These are phyloP conservation scores for Alviniconcha marisindica DNA, from an alignment of 1,140 invertebrate species.

Conservation along the genomic window DNA sequence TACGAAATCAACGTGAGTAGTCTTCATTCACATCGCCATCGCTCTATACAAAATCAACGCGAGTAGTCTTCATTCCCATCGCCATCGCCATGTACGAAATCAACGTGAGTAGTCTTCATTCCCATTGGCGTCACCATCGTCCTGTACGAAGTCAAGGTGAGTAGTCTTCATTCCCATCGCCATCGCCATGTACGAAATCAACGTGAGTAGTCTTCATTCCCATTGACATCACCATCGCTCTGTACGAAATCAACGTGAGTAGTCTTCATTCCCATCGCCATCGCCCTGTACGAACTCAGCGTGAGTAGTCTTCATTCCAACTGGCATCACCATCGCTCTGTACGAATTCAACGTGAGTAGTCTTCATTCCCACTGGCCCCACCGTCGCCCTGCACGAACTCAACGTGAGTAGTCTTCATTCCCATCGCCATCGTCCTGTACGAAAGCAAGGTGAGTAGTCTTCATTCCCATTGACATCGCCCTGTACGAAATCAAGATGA, in stretches of 20 bases:
- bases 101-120: too few relatives aligned
- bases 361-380: not conserved
- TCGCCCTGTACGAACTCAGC: too few relatives aligned
- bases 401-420: too few relatives aligned
- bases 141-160: constrained; percentile 80
- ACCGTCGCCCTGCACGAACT: too few relatives aligned
- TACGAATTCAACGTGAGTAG: constrained; percentile 80
- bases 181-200: too few relatives aligned
- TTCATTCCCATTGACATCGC: not conserved
- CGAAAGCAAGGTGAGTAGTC: constrained; percentile 78
- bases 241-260: constrained; percentile 80
- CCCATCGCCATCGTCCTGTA: constrained; percentile 79
- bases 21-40: constrained; percentile 68
- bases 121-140: too few relatives aligned
- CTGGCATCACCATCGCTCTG: constrained; percentile 77
- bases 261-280: not conserved
- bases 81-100: too few relatives aligned
- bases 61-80: constrained; percentile 42
- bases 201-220: too few relatives aligned
- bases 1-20: too few relatives aligned
- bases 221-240: too few relatives aligned
- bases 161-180: constrained; percentile 31
- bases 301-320: too few relatives aligned
- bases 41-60: constrained; percentile 80
- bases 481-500: too few relatives aligned